phyloP scores from a whole-genome alignment of 1,140 invertebrate genomes.

The Drosophila mojavensis region DNA sequence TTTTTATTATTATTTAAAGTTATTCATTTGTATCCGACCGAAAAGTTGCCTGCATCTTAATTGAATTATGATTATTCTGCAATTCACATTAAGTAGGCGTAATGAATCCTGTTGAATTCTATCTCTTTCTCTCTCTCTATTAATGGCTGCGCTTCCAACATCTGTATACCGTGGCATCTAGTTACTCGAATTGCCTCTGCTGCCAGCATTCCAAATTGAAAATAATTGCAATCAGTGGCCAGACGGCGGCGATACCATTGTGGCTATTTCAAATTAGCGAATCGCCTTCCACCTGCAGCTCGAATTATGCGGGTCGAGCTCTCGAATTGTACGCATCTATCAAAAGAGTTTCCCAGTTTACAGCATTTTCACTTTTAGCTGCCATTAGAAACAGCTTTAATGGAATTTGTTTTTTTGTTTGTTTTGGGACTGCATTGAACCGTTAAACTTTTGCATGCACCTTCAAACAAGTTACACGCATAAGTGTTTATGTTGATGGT shows the following conservation, averaged over 20 bases:
- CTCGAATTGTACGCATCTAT: background rate
- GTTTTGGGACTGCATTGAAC: background rate
- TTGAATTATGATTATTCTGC: too few relatives aligned
- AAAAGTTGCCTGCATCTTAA: too few relatives aligned
- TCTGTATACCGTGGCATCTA: too few relatives aligned
- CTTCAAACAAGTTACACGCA: conserved; percentile 24
- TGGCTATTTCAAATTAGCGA: conserved; percentile 59
- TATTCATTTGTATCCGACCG: too few relatives aligned
- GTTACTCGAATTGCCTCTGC: too few relatives aligned
- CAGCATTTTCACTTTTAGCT: conserved; percentile 17
- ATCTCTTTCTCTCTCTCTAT: background rate
- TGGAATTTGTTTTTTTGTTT: background rate
- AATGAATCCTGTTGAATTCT: too few relatives aligned
- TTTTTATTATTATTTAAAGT: too few relatives aligned
- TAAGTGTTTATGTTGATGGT: background rate
- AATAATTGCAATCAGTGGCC: conserved; percentile 63
- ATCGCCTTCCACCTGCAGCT: conserved; percentile 23
- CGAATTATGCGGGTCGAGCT: conserved; percentile 19
- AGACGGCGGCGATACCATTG: conserved; percentile 52
- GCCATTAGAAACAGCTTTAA: conserved; percentile 3
- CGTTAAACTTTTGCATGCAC: background rate
- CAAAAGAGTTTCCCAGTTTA: conserved; percentile 5
- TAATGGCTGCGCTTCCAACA: too few relatives aligned
- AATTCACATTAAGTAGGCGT: too few relatives aligned
- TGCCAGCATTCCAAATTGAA: conserved; percentile 26